phyloP scores from a whole-genome alignment of 2,888 invertebrate genomes.

The Phaonia tiefii region DNA sequence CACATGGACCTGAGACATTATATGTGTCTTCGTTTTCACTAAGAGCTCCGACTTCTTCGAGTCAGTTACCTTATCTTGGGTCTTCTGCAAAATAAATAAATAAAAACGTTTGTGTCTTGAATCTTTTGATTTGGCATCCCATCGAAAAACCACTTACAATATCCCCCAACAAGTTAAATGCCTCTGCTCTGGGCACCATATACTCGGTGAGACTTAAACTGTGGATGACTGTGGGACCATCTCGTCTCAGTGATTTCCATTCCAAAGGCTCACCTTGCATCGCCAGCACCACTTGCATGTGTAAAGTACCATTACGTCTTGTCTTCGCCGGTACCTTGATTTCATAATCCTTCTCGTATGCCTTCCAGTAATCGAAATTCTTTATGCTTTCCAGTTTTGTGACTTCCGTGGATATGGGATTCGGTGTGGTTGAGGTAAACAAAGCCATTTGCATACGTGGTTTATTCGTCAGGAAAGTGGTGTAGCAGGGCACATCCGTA shows the following conservation, averaged over 20 bases:
- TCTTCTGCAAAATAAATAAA: slow-evolving; percentile 44
- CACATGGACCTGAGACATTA: slow-evolving; percentile 87
- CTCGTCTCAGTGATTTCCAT: slow-evolving; percentile 83
- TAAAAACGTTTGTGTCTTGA: slow-evolving; percentile 55
- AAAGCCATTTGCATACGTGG: slow-evolving; percentile 87
- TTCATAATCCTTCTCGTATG: slow-evolving; percentile 81
- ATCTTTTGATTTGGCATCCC: slow-evolving; percentile 37
- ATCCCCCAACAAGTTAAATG: slow-evolving; percentile 86
- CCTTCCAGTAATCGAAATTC: slow-evolving; percentile 85
- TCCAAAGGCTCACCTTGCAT: slow-evolving; percentile 83
- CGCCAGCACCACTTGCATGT: slow-evolving; percentile 87
- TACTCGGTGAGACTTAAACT: slow-evolving; percentile 87
- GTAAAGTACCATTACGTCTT: slow-evolving; percentile 91
- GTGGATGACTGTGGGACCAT: slow-evolving; percentile 84
- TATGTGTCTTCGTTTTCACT: slow-evolving; percentile 83
- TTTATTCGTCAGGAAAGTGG: slow-evolving; percentile 85
- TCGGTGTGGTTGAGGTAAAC: slow-evolving; percentile 84
- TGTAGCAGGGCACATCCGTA: slow-evolving; percentile 83
- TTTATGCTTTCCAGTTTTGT: slow-evolving; percentile 83
- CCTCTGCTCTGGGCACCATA: slow-evolving; percentile 87
- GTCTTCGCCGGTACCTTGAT: slow-evolving; percentile 88
- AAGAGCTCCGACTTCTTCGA: background rate
- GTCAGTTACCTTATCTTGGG: background rate
- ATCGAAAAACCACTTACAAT: slow-evolving; percentile 50
- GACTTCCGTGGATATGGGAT: slow-evolving; percentile 83